Percentiles rank a stretch among this genome's conserved stretches.
Evolutionary conservation across 1,140 invertebrate species (phyloP).

Genomic region (Drosophila murphyi): DNA sequence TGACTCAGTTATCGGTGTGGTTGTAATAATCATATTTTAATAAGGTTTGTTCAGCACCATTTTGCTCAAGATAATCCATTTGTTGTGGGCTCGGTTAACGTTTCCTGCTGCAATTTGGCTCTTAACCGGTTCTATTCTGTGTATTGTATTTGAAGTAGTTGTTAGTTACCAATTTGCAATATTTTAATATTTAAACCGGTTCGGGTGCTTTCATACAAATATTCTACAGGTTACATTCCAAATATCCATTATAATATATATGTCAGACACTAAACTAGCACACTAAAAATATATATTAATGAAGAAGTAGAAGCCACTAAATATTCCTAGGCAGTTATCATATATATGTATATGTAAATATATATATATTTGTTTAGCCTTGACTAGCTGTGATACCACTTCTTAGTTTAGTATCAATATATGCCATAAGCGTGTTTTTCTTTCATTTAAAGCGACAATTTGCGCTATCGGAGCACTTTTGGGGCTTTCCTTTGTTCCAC

Average conservation of each 20-base stretch:
- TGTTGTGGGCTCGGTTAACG: not conserved
- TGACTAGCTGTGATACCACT: slow-evolving; percentile 10
- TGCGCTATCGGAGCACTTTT: slow-evolving; percentile 15
- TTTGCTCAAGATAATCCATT: not conserved
- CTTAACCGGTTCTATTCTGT: slow-evolving; percentile 29
- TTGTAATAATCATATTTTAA: not conserved
- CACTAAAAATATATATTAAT: slow-evolving; percentile 11
- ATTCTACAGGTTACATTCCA: slow-evolving; percentile 32
- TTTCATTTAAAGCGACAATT: slow-evolving; percentile 27
- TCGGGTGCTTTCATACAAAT: slow-evolving; percentile 2
- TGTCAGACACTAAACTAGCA: slow-evolving; percentile 1
- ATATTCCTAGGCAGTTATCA: slow-evolving; percentile 26
- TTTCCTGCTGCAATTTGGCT: slow-evolving; percentile 38
- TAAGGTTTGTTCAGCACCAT: not conserved
- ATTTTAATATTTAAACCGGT: slow-evolving; percentile 39
- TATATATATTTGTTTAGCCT: not conserved
- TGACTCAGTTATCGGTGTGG: not conserved
- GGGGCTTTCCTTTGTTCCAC: slow-evolving; percentile 13
- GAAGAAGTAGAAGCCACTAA: not conserved
- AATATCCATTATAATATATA: slow-evolving; percentile 12
- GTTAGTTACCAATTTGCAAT: slow-evolving; percentile 17
- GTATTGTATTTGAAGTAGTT: slow-evolving; percentile 23
- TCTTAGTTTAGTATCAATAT: slow-evolving; percentile 6
- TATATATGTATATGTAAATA: slow-evolving; percentile 11
- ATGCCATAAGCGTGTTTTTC: slow-evolving; percentile 32